Evolutionary conservation across 2,113 vertebrate genomes (phyloP).

Genomic region (Corydoras sp.): DNA sequence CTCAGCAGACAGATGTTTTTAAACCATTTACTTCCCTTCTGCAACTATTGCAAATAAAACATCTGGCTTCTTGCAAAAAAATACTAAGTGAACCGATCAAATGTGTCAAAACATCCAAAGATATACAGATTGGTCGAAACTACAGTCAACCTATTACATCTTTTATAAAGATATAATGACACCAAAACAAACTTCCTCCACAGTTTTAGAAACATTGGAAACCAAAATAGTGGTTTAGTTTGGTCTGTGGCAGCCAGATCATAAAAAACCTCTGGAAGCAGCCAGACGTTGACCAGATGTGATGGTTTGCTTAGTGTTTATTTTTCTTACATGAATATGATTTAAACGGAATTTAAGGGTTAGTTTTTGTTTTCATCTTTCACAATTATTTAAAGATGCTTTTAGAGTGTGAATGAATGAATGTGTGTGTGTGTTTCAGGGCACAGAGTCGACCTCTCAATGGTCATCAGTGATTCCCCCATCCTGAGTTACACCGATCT

Average conservation of each 20-base stretch:
- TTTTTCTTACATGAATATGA: no score
- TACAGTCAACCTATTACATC: no score
- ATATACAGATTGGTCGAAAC: neutral
- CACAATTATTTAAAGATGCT: neutral
- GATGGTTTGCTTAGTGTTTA: conserved; percentile 1
- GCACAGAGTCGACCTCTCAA: conserved; percentile 69
- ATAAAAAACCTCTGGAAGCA: neutral
- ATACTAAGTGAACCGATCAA: no score
- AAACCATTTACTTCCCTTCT: no score
- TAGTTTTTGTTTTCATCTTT: neutral
- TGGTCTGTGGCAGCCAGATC: conserved; percentile 10
- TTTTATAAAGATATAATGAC: neutral
- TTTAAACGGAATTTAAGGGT: no score
- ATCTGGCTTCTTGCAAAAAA: no score
- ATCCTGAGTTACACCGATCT: conserved; percentile 85
- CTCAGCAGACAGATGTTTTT: no score
- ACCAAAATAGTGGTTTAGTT: neutral
- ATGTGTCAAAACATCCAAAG: neutral
- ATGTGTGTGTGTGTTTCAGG: conserved; percentile 57
- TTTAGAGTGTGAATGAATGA: neutral
- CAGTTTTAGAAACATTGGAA: neutral
- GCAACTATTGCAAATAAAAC: no score
- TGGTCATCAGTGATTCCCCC: conserved; percentile 81
- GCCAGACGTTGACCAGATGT: conserved; percentile 18
- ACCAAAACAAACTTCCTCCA: neutral